Evolutionary conservation across 1,140 invertebrate genomes (phyloP).

Genomic region (Macrobrachium nipponense): DNA sequence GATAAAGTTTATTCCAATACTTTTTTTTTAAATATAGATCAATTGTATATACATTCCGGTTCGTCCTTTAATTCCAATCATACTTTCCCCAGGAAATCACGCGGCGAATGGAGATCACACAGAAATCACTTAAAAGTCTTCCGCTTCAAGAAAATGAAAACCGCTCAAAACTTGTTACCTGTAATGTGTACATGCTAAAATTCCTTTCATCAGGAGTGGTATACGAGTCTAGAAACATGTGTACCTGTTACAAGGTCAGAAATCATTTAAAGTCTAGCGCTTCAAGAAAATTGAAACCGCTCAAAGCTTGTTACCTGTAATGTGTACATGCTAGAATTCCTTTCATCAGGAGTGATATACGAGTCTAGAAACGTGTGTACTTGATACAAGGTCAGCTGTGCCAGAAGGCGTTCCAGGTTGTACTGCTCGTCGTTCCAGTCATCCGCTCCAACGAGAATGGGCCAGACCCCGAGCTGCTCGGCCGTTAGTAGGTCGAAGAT

Average conservation of each 20-base stretch:
- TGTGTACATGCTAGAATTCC: slow-evolving; percentile 71
- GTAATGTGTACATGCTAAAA: slow-evolving; percentile 70
- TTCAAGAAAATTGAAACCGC: too few species aligned
- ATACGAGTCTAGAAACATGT: slow-evolving; percentile 71
- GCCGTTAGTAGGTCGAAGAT: slow-evolving; percentile 68
- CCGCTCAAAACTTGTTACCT: slow-evolving; percentile 64
- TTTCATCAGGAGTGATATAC: slow-evolving; percentile 72
- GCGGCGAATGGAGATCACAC: too few species aligned
- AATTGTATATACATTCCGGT: too few species aligned
- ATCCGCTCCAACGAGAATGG: slow-evolving; percentile 68
- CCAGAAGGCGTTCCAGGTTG: slow-evolving; percentile 70
- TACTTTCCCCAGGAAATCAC: too few species aligned
- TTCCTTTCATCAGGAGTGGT: slow-evolving; percentile 73
- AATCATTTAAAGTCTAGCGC: too few species aligned
- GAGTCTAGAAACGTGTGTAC: slow-evolving; percentile 72
- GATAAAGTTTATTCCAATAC: too few species aligned
- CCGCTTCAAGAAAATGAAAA: too few species aligned
- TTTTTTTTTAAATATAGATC: too few species aligned
- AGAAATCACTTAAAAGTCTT: too few species aligned
- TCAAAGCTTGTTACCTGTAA: slow-evolving; percentile 66
- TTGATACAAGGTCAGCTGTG: slow-evolving; percentile 71
- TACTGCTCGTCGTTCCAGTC: slow-evolving; percentile 66
- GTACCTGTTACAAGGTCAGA: slow-evolving; percentile 70
- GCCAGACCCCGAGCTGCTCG: slow-evolving; percentile 71
- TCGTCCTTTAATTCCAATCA: too few species aligned